Evolutionary conservation across 2,888 invertebrate genomes (phyloP), one percentile per base, ranked within the genome.

Genomic region (Zhuqinia jingwanae): DNA sequence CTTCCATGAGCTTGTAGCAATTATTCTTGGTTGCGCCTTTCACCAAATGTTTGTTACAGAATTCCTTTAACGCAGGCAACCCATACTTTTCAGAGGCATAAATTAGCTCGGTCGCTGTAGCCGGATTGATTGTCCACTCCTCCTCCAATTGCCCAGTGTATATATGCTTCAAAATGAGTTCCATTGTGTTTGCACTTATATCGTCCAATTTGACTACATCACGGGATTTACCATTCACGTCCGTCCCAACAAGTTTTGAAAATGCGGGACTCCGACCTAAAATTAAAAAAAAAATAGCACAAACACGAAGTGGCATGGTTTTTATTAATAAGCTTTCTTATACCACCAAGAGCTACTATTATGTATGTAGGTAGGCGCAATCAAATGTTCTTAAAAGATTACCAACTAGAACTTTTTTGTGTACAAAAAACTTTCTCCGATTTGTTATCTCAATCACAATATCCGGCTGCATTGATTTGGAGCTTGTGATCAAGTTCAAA

Each of bases 81-180:
- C 82, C 65, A 50, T 87, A 87, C n/a, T 81, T 87, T 15, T 82
- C 86, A 8, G 81, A 76, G 0, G 86, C 63, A 25, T 82, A 81
- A 17, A 87, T 70, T 22, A 87, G 58, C 56, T 87, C 86, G 3
- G 86, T 76, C 5, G 70, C 86, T 2, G 81, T 81, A 0, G 76
- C 81, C 0, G 86, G 86, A 50, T 81, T 75, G 0, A 45, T 45
- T 8, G 81, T 68, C 86, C 86, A 87, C 25, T 87, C 86, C 36
- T 76, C 76, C 47, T 87, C 86, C 20, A 81, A 22, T 27, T 87
- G 86, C 6, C 86, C 86, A 15, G 86, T 87, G 70, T 87, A 87
- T 8, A 87, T 77, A 36, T 81, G 81, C 22, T 58, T 81, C 22
- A 87, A 27, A 42, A 87, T 76, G 15, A 80, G 47, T n/a, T 76